Conservation (phyloP, 2,888 invertebrate genomes). For the Folsomia manolachei region DNA sequence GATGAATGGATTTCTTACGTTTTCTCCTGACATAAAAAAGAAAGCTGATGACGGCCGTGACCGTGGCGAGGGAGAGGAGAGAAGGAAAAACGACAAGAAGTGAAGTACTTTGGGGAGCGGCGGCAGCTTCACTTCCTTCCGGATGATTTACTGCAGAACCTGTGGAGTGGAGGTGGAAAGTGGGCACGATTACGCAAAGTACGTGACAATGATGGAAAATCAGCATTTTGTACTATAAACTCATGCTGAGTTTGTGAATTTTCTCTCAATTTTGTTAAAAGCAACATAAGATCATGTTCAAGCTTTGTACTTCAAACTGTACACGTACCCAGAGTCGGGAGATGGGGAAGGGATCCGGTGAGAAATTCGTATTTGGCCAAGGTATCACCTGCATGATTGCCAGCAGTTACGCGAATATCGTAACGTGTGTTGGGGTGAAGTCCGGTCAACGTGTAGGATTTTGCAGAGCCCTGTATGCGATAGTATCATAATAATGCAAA, state of each 20-base stretch:
- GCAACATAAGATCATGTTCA: too few relatives aligned
- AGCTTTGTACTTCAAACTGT: too few relatives aligned
- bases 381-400: slow-evolving; percentile 83
- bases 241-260: too few relatives aligned
- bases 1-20: too few relatives aligned
- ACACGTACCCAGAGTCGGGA: too few relatives aligned
- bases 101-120: not conserved
- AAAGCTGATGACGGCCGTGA: slow-evolving; percentile 65
- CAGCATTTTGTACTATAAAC: too few relatives aligned
- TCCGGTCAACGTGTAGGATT: slow-evolving; percentile 75
- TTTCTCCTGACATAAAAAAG: slow-evolving; percentile 59
- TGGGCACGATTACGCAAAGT: too few relatives aligned
- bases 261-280: too few relatives aligned
- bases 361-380: slow-evolving; percentile 80
- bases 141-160: not conserved
- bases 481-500: too few relatives aligned
- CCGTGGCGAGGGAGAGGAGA: slow-evolving; percentile 63
- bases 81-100: not conserved
- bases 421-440: slow-evolving; percentile 73
- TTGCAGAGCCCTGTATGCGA: slow-evolving; percentile 53
- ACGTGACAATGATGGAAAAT: not conserved
- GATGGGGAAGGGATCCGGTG: slow-evolving; percentile 65
- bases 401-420: slow-evolving; percentile 71
- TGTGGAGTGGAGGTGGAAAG: too few relatives aligned
- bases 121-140: not conserved